phyloP scores from a whole-genome alignment of 2,113 vertebrate species.

The Cheirogaleus medius region DNA sequence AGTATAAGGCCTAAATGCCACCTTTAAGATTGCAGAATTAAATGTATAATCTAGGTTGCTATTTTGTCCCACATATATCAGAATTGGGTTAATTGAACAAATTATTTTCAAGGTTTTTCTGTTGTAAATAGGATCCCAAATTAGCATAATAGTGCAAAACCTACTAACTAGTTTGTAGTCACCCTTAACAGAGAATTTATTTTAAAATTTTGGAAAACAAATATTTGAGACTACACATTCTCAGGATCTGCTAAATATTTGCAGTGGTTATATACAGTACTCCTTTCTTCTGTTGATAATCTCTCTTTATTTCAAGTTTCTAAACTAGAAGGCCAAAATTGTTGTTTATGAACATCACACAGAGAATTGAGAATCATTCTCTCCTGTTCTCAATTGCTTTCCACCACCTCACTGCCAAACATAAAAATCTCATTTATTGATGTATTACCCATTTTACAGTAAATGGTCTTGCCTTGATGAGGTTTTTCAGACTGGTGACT shows the following conservation, averaged over 20 bases:
- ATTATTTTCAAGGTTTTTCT: slow-evolving; percentile 67
- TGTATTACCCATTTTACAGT: not conserved
- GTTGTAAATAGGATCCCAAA: slow-evolving; percentile 54
- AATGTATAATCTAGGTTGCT: slow-evolving; percentile 65
- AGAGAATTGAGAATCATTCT: not conserved
- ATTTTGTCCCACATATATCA: slow-evolving; percentile 64
- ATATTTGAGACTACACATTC: slow-evolving; percentile 4
- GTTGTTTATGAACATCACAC: not conserved
- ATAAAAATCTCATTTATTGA: not conserved
- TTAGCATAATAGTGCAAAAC: slow-evolving; percentile 58
- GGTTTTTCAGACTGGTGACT: not conserved
- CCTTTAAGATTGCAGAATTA: slow-evolving; percentile 67
- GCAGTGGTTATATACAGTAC: not conserved
- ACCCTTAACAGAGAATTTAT: slow-evolving; percentile 43
- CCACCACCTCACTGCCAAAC: not conserved
- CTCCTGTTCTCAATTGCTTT: not conserved
- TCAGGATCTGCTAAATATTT: not conserved
- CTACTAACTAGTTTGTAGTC: slow-evolving; percentile 53
- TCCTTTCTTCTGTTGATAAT: not conserved
- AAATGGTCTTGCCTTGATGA: not conserved
- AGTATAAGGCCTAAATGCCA: slow-evolving; percentile 48
- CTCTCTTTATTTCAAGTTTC: not conserved
- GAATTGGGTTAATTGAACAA: slow-evolving; percentile 73
- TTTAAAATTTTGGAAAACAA: slow-evolving; percentile 62
- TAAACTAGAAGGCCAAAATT: not conserved